phyloP scores from a whole-genome alignment of 2,888 invertebrate genomes.

The Acleris laterana region DNA sequence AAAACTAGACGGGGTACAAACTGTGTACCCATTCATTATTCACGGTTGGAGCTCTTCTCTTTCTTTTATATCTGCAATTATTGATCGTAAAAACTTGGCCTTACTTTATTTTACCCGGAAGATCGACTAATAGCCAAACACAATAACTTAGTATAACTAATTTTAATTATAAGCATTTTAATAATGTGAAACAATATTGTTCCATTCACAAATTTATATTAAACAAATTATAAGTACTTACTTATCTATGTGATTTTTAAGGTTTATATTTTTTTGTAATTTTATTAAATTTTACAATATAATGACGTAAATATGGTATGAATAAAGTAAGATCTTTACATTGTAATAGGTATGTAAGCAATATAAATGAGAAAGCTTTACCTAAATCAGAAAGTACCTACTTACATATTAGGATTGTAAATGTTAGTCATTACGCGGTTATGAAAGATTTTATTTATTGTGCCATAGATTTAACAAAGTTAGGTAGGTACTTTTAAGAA shows the following conservation, averaged over 20 bases:
- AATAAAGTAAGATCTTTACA: slow-evolving; percentile 4
- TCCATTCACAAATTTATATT: no score
- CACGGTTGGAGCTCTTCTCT: no score
- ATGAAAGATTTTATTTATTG: slow-evolving; percentile 33
- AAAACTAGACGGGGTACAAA: no score
- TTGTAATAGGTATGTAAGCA: slow-evolving; percentile 9
- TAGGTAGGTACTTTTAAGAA: slow-evolving; percentile 6
- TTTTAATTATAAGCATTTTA: slow-evolving; percentile 5
- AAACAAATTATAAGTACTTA: no score
- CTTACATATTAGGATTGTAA: slow-evolving; percentile 17
- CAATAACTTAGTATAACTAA: slow-evolving; percentile 23
- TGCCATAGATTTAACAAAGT: slow-evolving; percentile 34
- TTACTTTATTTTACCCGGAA: background rate
- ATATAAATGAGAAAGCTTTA: slow-evolving; percentile 17
- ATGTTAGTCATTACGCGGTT: slow-evolving; percentile 10
- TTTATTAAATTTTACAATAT: background rate
- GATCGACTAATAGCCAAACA: slow-evolving; percentile 20
- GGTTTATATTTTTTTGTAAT: background rate
- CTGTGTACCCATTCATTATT: no score
- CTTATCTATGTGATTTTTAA: no score
- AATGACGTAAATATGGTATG: background rate
- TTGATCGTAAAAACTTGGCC: no score
- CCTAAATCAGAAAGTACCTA: slow-evolving; percentile 17
- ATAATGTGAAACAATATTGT: background rate
- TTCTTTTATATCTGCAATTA: no score